Conservation (phyloP, 2,113 vertebrate genomes). For the Smithornis capensis region DNA sequence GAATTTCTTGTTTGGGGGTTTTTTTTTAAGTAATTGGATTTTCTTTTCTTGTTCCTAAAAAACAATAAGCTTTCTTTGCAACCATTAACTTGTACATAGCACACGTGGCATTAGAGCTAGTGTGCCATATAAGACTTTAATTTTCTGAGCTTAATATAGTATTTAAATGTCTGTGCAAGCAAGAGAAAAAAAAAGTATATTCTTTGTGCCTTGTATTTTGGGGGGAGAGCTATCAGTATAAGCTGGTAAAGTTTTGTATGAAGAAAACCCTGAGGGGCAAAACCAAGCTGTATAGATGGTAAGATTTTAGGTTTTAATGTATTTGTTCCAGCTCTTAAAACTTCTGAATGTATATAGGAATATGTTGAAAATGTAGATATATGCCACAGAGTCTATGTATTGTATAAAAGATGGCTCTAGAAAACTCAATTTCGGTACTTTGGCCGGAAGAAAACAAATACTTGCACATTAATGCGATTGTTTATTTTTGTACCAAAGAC, state of each 20-base stretch:
- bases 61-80: slow-evolving; percentile 66
- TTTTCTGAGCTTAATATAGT: slow-evolving; percentile 81
- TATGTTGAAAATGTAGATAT: slow-evolving; percentile 94
- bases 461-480: slow-evolving; percentile 98
- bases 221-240: slow-evolving; percentile 75
- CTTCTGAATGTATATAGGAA: slow-evolving; percentile 98
- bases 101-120: slow-evolving; percentile 71
- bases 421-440: slow-evolving; percentile 86
- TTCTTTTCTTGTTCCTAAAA: slow-evolving; percentile 62
- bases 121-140: slow-evolving; percentile 78
- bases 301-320: slow-evolving; percentile 83
- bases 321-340: slow-evolving; percentile 90
- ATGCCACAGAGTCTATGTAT: slow-evolving; percentile 99
- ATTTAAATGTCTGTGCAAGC: slow-evolving; percentile 90
- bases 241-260: slow-evolving; percentile 82
- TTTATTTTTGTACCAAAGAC: slow-evolving; percentile 99
- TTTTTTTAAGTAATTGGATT: slow-evolving; percentile 44
- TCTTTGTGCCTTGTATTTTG: slow-evolving; percentile 98
- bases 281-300: slow-evolving; percentile 78
- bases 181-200: slow-evolving; percentile 89
- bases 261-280: slow-evolving; percentile 79
- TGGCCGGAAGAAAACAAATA: slow-evolving; percentile 88
- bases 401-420: slow-evolving; percentile 98
- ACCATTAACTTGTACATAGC: slow-evolving; percentile 78
- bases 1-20: background rate